These are phyloP conservation scores for Euzophera pinguis DNA, from an alignment of 2,888 invertebrate species.

Conservation along the genomic window DNA sequence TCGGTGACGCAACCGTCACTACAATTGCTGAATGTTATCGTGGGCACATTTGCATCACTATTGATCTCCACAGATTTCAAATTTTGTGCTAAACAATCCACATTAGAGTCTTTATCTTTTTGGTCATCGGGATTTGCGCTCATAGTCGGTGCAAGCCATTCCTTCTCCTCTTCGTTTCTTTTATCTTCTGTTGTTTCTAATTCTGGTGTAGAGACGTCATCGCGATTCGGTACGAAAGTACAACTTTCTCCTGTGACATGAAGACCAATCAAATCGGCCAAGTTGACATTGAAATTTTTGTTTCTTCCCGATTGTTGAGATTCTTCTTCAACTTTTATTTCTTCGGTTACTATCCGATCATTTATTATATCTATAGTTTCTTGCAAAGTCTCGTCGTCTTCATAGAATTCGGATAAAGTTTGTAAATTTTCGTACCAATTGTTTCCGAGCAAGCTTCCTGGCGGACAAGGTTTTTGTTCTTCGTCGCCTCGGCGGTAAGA, in stretches of 20 bases:
- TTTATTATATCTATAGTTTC: conserved; percentile 60
- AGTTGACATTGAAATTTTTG: conserved; percentile 66
- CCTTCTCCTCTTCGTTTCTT: conserved; percentile 61
- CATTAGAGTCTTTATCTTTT: conserved; percentile 41
- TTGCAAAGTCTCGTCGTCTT: conserved; percentile 61
- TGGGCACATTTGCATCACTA: conserved; percentile 62
- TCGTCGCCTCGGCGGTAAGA: conserved; percentile 48
- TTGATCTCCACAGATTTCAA: conserved; percentile 57
- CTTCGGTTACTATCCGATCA: conserved; percentile 52
- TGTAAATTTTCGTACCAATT: conserved; percentile 65
- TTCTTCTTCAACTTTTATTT: conserved; percentile 40
- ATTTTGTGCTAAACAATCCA: conserved; percentile 58
- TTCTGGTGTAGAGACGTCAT: conserved; percentile 52
- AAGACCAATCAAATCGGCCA: conserved; percentile 61
- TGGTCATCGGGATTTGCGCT: conserved; percentile 60
- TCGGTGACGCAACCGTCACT: conserved; percentile 55
- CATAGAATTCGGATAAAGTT: conserved; percentile 73
- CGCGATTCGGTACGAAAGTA: conserved; percentile 43
- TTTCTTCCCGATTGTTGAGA: conserved; percentile 35
- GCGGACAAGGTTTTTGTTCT: conserved; percentile 36
- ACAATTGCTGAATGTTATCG: conserved; percentile 75
- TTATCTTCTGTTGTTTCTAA: no score
- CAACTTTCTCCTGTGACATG: conserved; percentile 59
- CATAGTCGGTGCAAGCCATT: conserved; percentile 72
- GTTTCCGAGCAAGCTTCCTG: conserved; percentile 49